These are phyloP conservation scores for Drymonia ruficornis DNA, from an alignment of 2,888 invertebrate species.

Conservation along the genomic window DNA sequence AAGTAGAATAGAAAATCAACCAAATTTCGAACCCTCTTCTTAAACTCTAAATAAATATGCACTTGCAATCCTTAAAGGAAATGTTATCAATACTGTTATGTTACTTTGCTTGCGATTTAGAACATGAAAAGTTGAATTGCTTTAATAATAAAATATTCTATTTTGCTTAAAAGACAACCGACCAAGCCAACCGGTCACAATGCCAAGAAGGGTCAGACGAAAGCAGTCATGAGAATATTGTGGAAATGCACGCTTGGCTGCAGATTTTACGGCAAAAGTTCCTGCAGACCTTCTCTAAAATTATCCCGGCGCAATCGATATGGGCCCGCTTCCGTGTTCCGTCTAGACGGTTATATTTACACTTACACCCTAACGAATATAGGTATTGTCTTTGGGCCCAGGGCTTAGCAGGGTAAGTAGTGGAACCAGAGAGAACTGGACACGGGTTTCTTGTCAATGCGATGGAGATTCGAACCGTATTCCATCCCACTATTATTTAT, in stretches of 20 bases:
- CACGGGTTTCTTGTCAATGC: no score
- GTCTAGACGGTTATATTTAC: constrained; percentile 67
- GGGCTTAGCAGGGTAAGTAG: neutral
- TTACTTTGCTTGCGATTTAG: no score
- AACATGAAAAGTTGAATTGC: neutral
- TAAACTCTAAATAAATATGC: no score
- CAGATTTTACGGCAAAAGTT: constrained; percentile 10
- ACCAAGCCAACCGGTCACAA: no score
- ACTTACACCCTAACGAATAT: constrained; percentile 20
- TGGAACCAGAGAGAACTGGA: neutral
- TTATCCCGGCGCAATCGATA: constrained; percentile 67
- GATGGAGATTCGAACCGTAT: no score
- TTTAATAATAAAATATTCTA: neutral
- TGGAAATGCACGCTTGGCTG: constrained; percentile 15
- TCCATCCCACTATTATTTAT: no score
- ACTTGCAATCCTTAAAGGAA: no score
- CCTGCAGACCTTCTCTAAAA: constrained; percentile 58
- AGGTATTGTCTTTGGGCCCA: neutral
- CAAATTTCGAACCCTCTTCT: no score
- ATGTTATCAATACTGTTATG: no score
- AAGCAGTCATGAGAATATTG: constrained; percentile 3
- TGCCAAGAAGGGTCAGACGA: neutral
- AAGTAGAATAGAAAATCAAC: no score
- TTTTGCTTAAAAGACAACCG: neutral
- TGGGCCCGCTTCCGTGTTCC: constrained; percentile 49